Base-by-base conservation (phyloP, 2,888 invertebrate genomes). In the Seladonia tumulorum region DNA sequence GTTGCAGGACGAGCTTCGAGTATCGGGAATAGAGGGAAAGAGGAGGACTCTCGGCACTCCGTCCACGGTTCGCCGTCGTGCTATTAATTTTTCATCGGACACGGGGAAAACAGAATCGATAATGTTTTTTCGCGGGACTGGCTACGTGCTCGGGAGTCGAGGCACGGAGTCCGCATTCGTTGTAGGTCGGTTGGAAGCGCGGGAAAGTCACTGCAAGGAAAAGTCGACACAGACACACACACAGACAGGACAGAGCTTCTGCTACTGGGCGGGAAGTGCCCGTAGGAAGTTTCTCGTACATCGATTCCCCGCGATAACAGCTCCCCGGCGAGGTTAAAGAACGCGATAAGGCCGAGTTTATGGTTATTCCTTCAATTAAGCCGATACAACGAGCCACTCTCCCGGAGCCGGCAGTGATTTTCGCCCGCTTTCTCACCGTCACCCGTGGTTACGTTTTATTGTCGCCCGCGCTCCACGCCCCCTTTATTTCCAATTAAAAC, bases 31-130 rank as follows among this genome's bases (percentile, higher is more conserved):
- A 22, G 8, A 16, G 68, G 42, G 22, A 71, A 49, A 53, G n/a
- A 29, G n/a, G 39, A 79, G 70, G 72, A 53, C 66, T 68, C 68
- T 22, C 16, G 39, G 63, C 57, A 78, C 70, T 73, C 60, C 81
- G 76, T 73, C 73, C 57, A 77, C 53, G 68, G 82, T 66, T 87
- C 71, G 66, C 80, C 49, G 77, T 70, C 66, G 79, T 53, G 87
- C 80, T 84, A 90, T 93, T 92, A 92, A 93, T 92, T 93, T 93
- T 93, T 93, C 93, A 93, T 82, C 88, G 85, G 83, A 85, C 86
- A 83, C 70, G 82, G 88, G 16, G 45, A 93, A 93, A 93, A 93
- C 90, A 89, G 92, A 93, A 93, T 93, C 93, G 92, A 93, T 93
- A 92, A 92, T 93, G 91, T 89, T 88, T 80, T 90, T 83, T 86